Base-by-base conservation (phyloP, 2,888 invertebrate species). In the Ochropleura plecta region DNA sequence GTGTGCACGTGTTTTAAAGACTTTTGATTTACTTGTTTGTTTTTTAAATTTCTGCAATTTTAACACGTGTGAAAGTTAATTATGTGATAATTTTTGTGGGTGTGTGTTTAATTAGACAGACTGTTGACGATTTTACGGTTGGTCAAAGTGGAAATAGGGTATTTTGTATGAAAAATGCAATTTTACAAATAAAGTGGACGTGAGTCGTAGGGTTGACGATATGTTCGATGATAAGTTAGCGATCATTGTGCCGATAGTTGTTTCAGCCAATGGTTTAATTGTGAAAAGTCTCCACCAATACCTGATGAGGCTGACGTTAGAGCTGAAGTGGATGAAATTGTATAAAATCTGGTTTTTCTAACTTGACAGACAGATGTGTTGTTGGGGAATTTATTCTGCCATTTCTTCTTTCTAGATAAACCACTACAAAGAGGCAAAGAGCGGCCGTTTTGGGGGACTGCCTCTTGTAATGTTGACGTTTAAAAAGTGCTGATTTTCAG, bases 1-100 rank as follows among this genome's bases (percentile, higher is more conserved):
- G 30, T 30, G 30, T 30, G 30, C 30, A 30, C 40, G 9, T 7
- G 67, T 79, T 78, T 69, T 78, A 78, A 79, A 79, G 48, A 66
- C 60, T 67, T 78, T 79, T 79, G 68, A 81, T 84, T 83, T 78
- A 48, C 20, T 64, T 44, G 44, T 53, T 64, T 77, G 55, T 78
- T 65, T 69, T 85, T 89, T 79, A 30, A 2, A 30, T 66, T 78
- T 72, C 68, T 9, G 40, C 40, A 0, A 18, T 20, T 64, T 20
- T 12, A 68, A 84, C 84, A 80, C 81, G 81, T 88, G 87, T 84
- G 82, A 84, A 73, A 62, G 10, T 44, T 82, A 57, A 71, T 73
- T 74, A 69, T 12, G 60, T 68, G 67, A 16, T 81, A 84, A 84
- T 78, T 84, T 46, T 10, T 44, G 30, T 53, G 20, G 64, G 57